Conservation (phyloP, 1,140 invertebrate species). For the Drosophila seguyi region DNA sequence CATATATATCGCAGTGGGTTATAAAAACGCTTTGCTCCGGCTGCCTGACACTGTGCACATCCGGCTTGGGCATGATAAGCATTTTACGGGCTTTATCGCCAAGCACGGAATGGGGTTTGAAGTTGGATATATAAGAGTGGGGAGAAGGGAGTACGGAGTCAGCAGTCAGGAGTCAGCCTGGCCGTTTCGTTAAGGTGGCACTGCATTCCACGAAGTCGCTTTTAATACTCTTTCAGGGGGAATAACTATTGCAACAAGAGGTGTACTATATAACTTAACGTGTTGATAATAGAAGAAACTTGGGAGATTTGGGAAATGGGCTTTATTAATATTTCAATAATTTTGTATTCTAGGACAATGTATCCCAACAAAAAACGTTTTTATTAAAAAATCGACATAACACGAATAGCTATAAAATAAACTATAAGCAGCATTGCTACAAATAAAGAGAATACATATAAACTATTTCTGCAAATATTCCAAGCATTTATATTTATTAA, state of each 20-base stretch:
- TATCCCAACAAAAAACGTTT: background rate
- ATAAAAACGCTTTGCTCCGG: conserved; percentile 67
- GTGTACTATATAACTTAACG: background rate
- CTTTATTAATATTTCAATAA: background rate
- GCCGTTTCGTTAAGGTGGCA: conserved; percentile 30
- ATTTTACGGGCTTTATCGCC: conserved; percentile 77
- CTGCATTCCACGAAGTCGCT: conserved; percentile 44
- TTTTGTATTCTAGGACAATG: too few relatives aligned
- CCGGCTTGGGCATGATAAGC: conserved; percentile 76
- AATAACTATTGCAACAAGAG: background rate
- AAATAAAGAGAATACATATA: too few relatives aligned
- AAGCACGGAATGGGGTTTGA: conserved; percentile 27
- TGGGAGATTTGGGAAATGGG: background rate
- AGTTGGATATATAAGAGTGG: conserved; percentile 4
- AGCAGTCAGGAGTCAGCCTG: conserved; percentile 3
- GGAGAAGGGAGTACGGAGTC: background rate
- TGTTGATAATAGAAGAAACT: background rate
- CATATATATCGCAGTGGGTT: conserved; percentile 28
- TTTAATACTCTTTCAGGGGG: conserved; percentile 1
- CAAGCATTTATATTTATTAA: background rate
- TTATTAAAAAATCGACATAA: too few relatives aligned
- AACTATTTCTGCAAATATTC: too few relatives aligned
- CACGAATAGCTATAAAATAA: too few relatives aligned
- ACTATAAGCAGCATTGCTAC: too few relatives aligned
- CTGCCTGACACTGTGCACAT: conserved; percentile 79